Evolutionary conservation across 2,888 invertebrate species (phyloP), one percentile per base, ranked within the genome.

Genomic region (Embidobia sp.): DNA sequence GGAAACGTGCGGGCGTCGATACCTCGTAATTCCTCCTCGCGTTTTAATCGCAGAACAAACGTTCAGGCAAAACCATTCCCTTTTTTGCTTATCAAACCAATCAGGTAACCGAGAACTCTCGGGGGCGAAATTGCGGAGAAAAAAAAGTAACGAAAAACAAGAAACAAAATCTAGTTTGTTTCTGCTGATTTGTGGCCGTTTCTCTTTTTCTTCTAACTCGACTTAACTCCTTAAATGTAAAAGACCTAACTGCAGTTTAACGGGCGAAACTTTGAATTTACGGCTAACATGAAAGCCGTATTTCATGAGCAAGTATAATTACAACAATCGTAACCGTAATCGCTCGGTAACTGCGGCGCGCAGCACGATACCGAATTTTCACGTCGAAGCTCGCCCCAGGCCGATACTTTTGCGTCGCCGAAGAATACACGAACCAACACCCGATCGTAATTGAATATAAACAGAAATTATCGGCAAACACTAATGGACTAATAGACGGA

Each of bases 21-120:
- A 55, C 75, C 67, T 55, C 44, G 70, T 76, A 72, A 19, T 59
- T 59, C 61, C 64, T 29, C 59, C 49, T 48, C 66, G 79, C 70
- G 77, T 80, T 81, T 81, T 81, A 76, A 78, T 81, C 77, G 76
- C 74, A 61, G 67, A 19, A 26, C 55, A 67, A 48, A 69, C 57
- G 29, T 18, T 44, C 70, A 53, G 66, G 59, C 22, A 48, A 49
- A 61, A 63, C 55, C 33, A 11, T 16, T 26, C 72, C 82, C 82
- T n/a, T n/a, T n/a, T n/a, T n/a, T n/a, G n/a, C n/a, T n/a, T n/a
- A n/a, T n/a, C n/a, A n/a, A n/a, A n/a, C n/a, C n/a, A n/a, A n/a
- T n/a, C n/a, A n/a, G n/a, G n/a, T n/a, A n/a, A n/a, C n/a, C n/a
- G n/a, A n/a, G n/a, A n/a, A n/a, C n/a, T n/a, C n/a, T n/a, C n/a